A percentile compares a stretch with the other conserved stretches of the same genome.
These are phyloP conservation scores for Zoanthus sansibaricus DNA, from an alignment of 92 coral and sea anemone genomes.

Conservation along the genomic window DNA sequence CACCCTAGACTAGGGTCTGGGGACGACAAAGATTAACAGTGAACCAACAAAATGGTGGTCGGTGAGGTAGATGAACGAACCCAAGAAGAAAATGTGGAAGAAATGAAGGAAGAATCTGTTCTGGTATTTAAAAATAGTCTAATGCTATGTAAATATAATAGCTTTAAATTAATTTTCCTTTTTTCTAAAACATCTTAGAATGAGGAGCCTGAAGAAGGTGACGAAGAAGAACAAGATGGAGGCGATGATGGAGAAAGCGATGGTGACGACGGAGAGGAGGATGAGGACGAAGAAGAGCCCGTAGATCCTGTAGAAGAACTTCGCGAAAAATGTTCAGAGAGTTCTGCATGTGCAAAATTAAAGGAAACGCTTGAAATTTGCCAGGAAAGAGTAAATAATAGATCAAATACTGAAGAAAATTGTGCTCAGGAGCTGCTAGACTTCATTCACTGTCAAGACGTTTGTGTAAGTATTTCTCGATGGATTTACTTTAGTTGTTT, in stretches of 20 bases:
- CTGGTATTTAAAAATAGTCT: background rate
- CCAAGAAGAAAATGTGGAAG: conserved; percentile 69
- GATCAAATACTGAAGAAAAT: conserved; percentile 84
- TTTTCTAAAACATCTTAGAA: conserved; percentile 18
- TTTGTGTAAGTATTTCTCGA: conserved; percentile 85
- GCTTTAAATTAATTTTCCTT: background rate
- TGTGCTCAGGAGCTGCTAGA: conserved; percentile 97
- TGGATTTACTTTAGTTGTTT: no score
- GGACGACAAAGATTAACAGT: no score
- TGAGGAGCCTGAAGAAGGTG: conserved; percentile 67
- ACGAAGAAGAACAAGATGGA: conserved; percentile 71
- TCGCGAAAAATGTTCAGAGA: conserved; percentile 80
- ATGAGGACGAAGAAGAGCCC: conserved; percentile 95
- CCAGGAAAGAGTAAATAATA: conserved; percentile 83
- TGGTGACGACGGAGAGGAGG: conserved; percentile 87
- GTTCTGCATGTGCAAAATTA: conserved; percentile 73
- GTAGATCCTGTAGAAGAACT: conserved; percentile 86
- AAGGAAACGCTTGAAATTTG: conserved; percentile 73
- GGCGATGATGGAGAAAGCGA: conserved; percentile 71
- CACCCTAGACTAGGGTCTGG: no score
- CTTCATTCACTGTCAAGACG: conserved; percentile 91
- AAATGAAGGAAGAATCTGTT: conserved; percentile 53
- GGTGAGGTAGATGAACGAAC: conserved; percentile 71
- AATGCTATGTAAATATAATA: background rate
- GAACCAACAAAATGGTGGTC: conserved; percentile 75